phyloP scores from a whole-genome alignment of 1,140 invertebrate species.

The Plectus sambesii region DNA sequence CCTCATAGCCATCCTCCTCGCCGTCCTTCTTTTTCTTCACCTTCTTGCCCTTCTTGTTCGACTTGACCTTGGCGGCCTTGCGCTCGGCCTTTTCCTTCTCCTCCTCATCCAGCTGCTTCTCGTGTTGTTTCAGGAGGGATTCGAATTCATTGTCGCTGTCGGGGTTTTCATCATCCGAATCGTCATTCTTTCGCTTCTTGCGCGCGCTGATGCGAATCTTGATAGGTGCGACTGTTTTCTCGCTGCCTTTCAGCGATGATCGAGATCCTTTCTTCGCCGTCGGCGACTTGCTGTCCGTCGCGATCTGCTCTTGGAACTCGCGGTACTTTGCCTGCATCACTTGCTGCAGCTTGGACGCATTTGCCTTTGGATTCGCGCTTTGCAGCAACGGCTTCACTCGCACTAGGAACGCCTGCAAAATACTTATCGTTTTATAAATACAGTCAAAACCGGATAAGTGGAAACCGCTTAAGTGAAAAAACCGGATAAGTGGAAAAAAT shows the following conservation, averaged over 20 bases:
- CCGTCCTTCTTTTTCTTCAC: constrained; percentile 11
- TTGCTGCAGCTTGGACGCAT: constrained; percentile 18
- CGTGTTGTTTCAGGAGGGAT: constrained; percentile 16
- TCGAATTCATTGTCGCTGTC: constrained; percentile 25
- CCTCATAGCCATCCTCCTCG: constrained; percentile 15
- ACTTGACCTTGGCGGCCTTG: constrained; percentile 5
- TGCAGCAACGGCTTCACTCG: constrained; percentile 12
- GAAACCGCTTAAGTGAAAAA: too few species aligned
- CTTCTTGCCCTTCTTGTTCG: constrained; percentile 5
- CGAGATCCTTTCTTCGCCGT: constrained; percentile 12
- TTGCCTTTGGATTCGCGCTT: constrained; percentile 19
- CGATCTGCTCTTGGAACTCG: constrained; percentile 24
- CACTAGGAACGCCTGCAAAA: constrained; percentile 16
- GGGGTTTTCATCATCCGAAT: constrained; percentile 15
- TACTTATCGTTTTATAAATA: not conserved
- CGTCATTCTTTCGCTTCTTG: constrained; percentile 15
- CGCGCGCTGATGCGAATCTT: constrained; percentile 20
- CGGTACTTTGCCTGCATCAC: constrained; percentile 23
- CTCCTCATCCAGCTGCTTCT: constrained; percentile 14
- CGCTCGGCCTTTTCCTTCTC: constrained; percentile 23
- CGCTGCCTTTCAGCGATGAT: constrained; percentile 15
- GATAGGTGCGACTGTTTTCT: constrained; percentile 25
- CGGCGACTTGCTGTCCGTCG: constrained; percentile 15
- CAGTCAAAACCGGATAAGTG: too few species aligned
- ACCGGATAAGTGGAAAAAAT: constrained; percentile 1